Base-by-base conservation (phyloP, 2,113 vertebrate species). In the Pogonocichla stellata region DNA sequence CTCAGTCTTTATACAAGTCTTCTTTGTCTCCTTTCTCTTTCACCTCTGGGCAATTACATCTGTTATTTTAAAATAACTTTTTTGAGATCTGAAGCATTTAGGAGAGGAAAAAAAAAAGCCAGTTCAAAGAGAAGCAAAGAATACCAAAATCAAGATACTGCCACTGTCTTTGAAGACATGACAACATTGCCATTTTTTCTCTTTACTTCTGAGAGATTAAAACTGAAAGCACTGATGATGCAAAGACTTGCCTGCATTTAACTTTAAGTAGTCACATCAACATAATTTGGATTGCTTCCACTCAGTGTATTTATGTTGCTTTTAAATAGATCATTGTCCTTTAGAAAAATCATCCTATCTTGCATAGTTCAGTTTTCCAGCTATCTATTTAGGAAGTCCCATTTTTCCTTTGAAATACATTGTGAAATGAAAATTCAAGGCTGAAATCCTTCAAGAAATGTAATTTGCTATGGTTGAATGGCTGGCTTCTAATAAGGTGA, bases 61-160 rank as follows among this genome's bases (percentile, higher is more conserved):
- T 60, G 43, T 74, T 92, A 61, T 72, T 93, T 85, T 65, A 77
- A 89, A 79, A 65, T 57, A 77, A 12, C 24, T 40, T 62, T 66
- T 88, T 45, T 85, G 43, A 80, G 26, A 57, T 74, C 42, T 73
- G 45, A 78, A 83, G 24, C 53, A 57, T 28, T 31, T 70, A 56
- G 42, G 42, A 62, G 58, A 77, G 62, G 67, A 33, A 34, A 36
- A 85, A 36, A 38, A 36, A 85, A 48, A 19, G n/a, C n/a, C 45
- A 38, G 29, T 70, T 95, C 81, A 93, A 93, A 95, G 54, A 45
- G 42, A 94, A 85, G 42, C 17, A 90, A 88, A 92, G 60, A 90
- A 86, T 73, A 83, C 11, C 8, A 61, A 83, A 96, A 94, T 80
- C 72, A 83, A 86, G 82, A 84, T 43, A 51, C 6, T 54, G 56